phyloP scores from a whole-genome alignment of 2,888 invertebrate genomes.

The Branchinecta sandiegonensis region DNA sequence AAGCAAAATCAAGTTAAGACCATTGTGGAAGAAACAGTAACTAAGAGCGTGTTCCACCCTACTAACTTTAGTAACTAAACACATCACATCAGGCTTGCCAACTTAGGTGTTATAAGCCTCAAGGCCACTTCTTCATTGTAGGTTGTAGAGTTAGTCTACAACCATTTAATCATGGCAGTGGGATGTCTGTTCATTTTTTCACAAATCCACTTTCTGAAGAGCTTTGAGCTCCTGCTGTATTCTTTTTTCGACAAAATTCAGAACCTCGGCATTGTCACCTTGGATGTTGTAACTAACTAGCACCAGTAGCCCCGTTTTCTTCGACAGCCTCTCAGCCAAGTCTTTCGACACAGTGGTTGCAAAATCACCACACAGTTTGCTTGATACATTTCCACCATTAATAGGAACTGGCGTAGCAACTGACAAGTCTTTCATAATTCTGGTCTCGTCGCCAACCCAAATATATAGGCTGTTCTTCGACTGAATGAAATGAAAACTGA shows the following conservation, averaged over 20 bases:
- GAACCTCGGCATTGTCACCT: not conserved
- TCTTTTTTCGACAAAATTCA: not conserved
- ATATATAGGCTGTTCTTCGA: not conserved
- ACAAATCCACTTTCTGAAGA: not conserved
- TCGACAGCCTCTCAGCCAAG: not conserved
- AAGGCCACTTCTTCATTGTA: too few species aligned
- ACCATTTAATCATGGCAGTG: too few species aligned
- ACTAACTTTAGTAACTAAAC: too few species aligned
- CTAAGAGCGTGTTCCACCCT: too few species aligned
- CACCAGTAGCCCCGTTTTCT: not conserved
- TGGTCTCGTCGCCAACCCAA: slow-evolving; percentile 7
- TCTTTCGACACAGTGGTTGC: not conserved
- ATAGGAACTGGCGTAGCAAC: not conserved
- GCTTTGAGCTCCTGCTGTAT: not conserved
- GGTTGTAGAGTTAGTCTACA: too few species aligned
- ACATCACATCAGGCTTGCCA: too few species aligned
- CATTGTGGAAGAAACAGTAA: too few species aligned
- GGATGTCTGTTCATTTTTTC: not conserved
- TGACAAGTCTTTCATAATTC: not conserved
- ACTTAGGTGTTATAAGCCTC: too few species aligned
- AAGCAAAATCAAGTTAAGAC: too few species aligned
- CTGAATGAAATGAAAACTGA: not conserved
- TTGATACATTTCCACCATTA: slow-evolving; percentile 1
- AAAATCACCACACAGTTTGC: slow-evolving; percentile 7
- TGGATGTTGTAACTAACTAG: not conserved